phyloP scores from a whole-genome alignment of 2,888 invertebrate species.

The Xylophagus ater region DNA sequence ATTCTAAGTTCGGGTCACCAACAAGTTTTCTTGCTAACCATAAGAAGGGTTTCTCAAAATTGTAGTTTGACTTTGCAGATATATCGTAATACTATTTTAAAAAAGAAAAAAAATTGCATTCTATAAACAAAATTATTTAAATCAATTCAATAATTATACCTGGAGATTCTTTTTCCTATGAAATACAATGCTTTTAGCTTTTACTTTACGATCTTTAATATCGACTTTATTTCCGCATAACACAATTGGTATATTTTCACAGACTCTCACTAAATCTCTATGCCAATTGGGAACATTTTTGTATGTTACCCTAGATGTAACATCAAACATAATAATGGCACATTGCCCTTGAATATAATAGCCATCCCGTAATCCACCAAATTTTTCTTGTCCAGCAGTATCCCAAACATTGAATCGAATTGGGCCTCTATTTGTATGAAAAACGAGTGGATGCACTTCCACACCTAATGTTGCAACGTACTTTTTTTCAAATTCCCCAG shows the following conservation, averaged over 20 bases:
- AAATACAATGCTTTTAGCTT: constrained; percentile 93
- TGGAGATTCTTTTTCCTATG: constrained; percentile 96
- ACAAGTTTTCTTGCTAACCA: constrained; percentile 92
- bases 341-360: constrained; percentile 93
- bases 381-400: constrained; percentile 95
- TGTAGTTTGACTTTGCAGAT: constrained; percentile 96
- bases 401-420: constrained; percentile 97
- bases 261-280: constrained; percentile 88
- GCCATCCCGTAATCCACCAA: constrained; percentile 94
- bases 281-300: constrained; percentile 99
- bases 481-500: no score
- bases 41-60: constrained; percentile 96
- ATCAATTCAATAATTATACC: constrained; percentile 47
- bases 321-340: constrained; percentile 97
- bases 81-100: constrained; percentile 89
- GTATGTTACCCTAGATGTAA: constrained; percentile 93
- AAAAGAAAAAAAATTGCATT: no score
- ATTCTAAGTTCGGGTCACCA: constrained; percentile 92
- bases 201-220: constrained; percentile 96
- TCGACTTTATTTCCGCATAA: constrained; percentile 96
- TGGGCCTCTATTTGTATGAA: constrained; percentile 89
- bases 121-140: no score
- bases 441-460: constrained; percentile 90
- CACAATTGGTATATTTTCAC: constrained; percentile 96
- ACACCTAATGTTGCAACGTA: no score